A percentile compares a stretch with the other conserved stretches of the same genome.
Conservation (phyloP, 2,888 invertebrate species). For the Harpalus rubripes region DNA sequence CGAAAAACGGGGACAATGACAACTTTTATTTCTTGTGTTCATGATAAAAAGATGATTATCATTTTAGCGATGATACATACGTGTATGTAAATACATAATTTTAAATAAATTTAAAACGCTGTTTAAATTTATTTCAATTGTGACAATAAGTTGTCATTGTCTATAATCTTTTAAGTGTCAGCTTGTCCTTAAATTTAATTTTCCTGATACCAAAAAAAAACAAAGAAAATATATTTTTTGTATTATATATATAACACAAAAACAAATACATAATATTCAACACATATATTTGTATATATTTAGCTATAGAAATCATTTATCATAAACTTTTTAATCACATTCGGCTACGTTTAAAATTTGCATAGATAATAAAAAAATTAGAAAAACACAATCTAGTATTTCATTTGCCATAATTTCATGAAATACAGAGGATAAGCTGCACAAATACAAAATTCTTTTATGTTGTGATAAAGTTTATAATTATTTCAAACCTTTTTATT, state of each 20-base stretch:
- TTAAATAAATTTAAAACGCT: slow-evolving; percentile 6
- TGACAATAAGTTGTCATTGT: slow-evolving; percentile 61
- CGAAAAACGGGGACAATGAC: slow-evolving; percentile 28
- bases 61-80: slow-evolving; percentile 23
- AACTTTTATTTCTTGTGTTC: slow-evolving; percentile 45
- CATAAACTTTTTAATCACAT: slow-evolving; percentile 42
- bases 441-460: slow-evolving; percentile 47
- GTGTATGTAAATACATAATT: slow-evolving; percentile 22
- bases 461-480: slow-evolving; percentile 46
- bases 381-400: slow-evolving; percentile 14
- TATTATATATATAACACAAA: slow-evolving; percentile 46
- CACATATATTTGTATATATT: slow-evolving; percentile 48
- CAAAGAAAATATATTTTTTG: slow-evolving; percentile 44
- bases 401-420: slow-evolving; percentile 35
- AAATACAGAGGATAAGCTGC: slow-evolving; percentile 56
- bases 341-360: slow-evolving; percentile 32
- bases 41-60: slow-evolving; percentile 24
- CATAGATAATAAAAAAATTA: slow-evolving; percentile 13
- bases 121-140: slow-evolving; percentile 28
- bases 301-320: slow-evolving; percentile 37
- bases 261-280: slow-evolving; percentile 46
- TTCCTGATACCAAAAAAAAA: slow-evolving; percentile 43
- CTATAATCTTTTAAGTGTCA: slow-evolving; percentile 48
- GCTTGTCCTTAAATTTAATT: slow-evolving; percentile 62
- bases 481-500: slow-evolving; percentile 23